Evolutionary conservation across 2,888 invertebrate species (phyloP).

Genomic region (Ennomos fuscantarius): DNA sequence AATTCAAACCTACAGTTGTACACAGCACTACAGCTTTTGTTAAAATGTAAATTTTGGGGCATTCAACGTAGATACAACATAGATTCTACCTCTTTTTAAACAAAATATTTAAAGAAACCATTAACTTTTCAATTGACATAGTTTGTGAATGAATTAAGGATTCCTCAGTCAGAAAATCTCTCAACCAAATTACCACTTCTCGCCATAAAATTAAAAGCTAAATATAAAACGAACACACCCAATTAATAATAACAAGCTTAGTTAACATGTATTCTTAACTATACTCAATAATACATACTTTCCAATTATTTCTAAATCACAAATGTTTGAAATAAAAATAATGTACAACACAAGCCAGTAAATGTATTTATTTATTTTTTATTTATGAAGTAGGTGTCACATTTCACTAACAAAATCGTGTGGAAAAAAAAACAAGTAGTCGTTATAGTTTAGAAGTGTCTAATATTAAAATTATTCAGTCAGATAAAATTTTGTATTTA

Average conservation of each 20-base stretch:
- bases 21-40: conserved; percentile 43
- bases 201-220: background rate
- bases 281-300: background rate
- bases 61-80: conserved; percentile 1
- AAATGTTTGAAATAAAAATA: conserved; percentile 16
- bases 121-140: conserved; percentile 8
- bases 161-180: background rate
- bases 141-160: background rate
- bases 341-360: background rate
- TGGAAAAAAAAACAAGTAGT: background rate
- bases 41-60: conserved; percentile 36
- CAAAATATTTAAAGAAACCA: conserved; percentile 2
- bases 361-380: background rate
- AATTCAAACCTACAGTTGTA: conserved; percentile 60
- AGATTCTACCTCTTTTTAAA: background rate
- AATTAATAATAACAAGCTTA: conserved; percentile 1
- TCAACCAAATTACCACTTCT: background rate
- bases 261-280: background rate
- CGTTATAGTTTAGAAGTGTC: too few species aligned
- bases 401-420: background rate
- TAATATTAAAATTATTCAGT: conserved; percentile 11
- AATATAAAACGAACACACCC: conserved; percentile 3
- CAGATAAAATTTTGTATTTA: conserved; percentile 4
- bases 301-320: conserved; percentile 20
- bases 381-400: background rate